phyloP scores from a whole-genome alignment of 2,888 invertebrate genomes.

The Acrobasis repandana region DNA sequence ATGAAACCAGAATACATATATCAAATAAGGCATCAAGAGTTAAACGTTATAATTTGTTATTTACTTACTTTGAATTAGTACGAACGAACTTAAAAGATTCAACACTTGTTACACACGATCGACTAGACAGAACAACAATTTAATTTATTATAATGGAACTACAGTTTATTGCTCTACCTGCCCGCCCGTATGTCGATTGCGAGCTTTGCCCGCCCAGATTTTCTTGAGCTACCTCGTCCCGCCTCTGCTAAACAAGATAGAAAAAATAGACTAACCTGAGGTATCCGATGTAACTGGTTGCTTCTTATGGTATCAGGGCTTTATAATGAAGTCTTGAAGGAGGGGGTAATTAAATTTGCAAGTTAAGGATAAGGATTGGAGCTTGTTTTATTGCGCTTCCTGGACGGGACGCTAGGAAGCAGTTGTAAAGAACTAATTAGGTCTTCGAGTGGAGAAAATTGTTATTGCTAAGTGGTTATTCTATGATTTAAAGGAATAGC shows the following conservation, averaged over 20 bases:
- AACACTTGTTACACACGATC: too few species aligned
- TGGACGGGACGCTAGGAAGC: conserved; percentile 10
- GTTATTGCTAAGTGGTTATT: too few species aligned
- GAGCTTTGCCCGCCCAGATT: conserved; percentile 41
- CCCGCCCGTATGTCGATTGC: conserved; percentile 32
- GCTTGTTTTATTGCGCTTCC: conserved; percentile 19
- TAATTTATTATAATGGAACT: background rate
- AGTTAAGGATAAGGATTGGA: conserved; percentile 23
- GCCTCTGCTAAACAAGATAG: conserved; percentile 36
- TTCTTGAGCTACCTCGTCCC: conserved; percentile 41
- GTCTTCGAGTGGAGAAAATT: background rate
- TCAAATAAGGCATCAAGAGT: too few species aligned
- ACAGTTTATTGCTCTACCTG: background rate
- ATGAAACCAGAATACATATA: too few species aligned
- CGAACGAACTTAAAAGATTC: too few species aligned
- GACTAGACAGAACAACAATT: background rate
- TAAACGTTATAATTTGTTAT: too few species aligned
- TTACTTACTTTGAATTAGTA: too few species aligned
- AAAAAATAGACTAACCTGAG: conserved; percentile 40
- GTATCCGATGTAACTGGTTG: conserved; percentile 47
- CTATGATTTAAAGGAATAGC: too few species aligned
- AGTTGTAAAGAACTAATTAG: conserved; percentile 15
- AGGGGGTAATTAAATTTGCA: conserved; percentile 30
- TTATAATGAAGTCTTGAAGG: conserved; percentile 32
- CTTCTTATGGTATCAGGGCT: conserved; percentile 37